Base-by-base conservation (phyloP, 30 jellyfish, hydroid and myxozoan species). In the Hydractinia symbiolongicarpus region DNA sequence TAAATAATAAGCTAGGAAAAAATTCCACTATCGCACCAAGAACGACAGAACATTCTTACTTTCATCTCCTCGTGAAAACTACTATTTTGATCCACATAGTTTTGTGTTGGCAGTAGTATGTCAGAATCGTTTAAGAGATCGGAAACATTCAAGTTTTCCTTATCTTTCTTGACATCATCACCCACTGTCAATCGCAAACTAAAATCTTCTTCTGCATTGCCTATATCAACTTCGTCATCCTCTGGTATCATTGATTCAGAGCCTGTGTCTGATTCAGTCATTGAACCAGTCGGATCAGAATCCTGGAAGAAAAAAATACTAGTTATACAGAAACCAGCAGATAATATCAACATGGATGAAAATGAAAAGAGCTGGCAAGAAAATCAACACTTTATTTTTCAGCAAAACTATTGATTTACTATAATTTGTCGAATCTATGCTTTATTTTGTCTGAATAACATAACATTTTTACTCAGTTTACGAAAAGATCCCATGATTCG, bases 241-340 rank as follows among this genome's bases (percentile, higher is more conserved):
- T n/a, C 52, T 64, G 74, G 74, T 64, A 64, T 64, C 74, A 64
- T 64, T 6, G 74, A 64, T 64, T 64, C 74, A 64, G 74, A 64
- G 40, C 16, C 74, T 6, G 74, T 64, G 19, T 64, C 74, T 6
- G 74, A 64, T n/a, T 64, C 74, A 6, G 74, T 64, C 9, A 64
- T 64, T 13, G 74, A 64, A 64, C 40, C 74, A 7, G 74, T 64
- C 40, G 19, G 52, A 64, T 64, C 74, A n/a, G 74, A 7, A 64
- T 64, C 74, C 74, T 64, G 74, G 40, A 64, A 6, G 40, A 64
- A 64, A 13, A 64, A 51, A 16, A 58, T 30, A 30, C 44, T 30
- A 30, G 2, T 30, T 30, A 30, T 30, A 30, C 44, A 30, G 44
- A 2, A 30, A 58, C 69, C 69, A 11, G 69, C 69, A 58, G 19